Evolutionary conservation across 2,113 vertebrate genomes (phyloP).

Genomic region (Syrrhaptes paradoxus): DNA sequence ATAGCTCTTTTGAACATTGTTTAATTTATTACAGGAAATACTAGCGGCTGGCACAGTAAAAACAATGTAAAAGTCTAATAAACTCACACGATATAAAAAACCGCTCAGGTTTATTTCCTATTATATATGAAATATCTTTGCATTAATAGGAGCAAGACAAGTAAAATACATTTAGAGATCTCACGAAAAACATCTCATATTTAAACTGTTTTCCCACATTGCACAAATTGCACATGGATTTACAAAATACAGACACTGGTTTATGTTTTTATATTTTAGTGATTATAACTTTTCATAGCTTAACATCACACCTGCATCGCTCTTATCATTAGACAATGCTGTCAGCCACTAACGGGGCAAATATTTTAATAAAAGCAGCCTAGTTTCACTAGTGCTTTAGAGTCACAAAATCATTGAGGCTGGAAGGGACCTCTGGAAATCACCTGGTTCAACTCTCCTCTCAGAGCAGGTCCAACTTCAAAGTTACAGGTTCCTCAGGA

Average conservation of each 20-base stretch:
- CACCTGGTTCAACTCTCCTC: background rate
- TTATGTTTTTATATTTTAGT: background rate
- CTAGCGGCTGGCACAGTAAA: background rate
- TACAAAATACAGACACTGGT: background rate
- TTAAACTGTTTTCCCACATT: background rate
- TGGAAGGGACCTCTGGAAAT: background rate
- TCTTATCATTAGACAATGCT: background rate
- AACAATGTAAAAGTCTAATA: background rate
- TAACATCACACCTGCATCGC: background rate
- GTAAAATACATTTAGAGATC: background rate
- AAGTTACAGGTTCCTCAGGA: background rate
- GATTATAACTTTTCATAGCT: background rate
- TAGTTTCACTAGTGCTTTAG: background rate
- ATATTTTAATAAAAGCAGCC: background rate
- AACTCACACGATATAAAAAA: background rate
- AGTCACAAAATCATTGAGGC: background rate
- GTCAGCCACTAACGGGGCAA: background rate
- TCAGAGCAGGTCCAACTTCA: background rate
- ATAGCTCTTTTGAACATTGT: background rate
- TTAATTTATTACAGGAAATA: background rate
- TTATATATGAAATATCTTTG: background rate
- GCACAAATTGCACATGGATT: background rate
- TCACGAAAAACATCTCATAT: background rate
- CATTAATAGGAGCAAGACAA: background rate
- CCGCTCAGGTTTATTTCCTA: background rate